These are phyloP conservation scores for Tachysurus fulvidraco DNA, from an alignment of 2,113 vertebrate genomes.

Conservation along the genomic window DNA sequence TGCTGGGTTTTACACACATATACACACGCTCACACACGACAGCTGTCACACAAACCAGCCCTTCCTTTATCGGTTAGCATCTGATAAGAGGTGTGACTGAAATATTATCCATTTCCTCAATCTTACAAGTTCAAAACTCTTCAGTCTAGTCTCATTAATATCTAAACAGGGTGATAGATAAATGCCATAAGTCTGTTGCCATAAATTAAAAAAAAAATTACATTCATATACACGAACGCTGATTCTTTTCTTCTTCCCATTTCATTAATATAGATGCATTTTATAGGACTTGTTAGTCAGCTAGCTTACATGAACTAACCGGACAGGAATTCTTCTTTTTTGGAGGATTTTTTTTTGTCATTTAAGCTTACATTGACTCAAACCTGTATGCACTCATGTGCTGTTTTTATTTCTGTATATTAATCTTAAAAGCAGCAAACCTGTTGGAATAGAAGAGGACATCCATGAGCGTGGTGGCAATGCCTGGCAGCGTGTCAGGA, in stretches of 20 bases:
- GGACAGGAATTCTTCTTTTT: background rate
- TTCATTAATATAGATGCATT: background rate
- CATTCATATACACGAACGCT: background rate
- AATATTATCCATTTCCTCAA: background rate
- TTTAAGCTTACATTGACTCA: background rate
- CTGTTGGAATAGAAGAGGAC: slow-evolving; percentile 93
- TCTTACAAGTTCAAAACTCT: background rate
- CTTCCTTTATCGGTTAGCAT: background rate
- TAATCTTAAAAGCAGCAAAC: slow-evolving; percentile 62
- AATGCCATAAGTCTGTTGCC: background rate
- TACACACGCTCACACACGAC: background rate
- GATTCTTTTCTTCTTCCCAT: background rate
- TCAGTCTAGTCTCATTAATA: background rate
- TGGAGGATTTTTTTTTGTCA: background rate
- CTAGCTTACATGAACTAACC: background rate
- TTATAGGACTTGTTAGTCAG: background rate
- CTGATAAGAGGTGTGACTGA: background rate
- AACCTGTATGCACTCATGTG: background rate
- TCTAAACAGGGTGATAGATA: background rate
- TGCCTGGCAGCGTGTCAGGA: slow-evolving; percentile 89
- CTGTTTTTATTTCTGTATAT: background rate
- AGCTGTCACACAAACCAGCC: background rate
- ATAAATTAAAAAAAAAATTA: too few relatives aligned
- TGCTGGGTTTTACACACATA: too few relatives aligned
- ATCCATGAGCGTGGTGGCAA: slow-evolving; percentile 92